Evolutionary conservation across 2,797 vertebrate genomes (phyloP).

Genomic region (Sebastes alutus): DNA sequence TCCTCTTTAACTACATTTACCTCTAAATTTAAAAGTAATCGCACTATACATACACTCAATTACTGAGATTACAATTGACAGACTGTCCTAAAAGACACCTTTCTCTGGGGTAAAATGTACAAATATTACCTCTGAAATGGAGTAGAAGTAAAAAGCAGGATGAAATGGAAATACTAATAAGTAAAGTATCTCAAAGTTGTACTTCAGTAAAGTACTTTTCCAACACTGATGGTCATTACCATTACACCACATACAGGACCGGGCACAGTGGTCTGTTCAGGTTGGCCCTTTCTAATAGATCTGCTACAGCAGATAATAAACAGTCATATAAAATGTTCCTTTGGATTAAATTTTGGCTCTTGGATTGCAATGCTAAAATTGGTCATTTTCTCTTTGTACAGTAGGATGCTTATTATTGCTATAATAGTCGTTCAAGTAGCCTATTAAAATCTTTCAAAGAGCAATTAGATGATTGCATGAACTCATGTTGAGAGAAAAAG

Average conservation of each 20-base stretch:
- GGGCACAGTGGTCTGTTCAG: neutral
- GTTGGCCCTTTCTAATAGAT: neutral
- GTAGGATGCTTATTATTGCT: neutral
- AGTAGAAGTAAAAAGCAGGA: neutral
- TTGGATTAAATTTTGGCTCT: neutral
- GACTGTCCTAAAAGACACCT: neutral
- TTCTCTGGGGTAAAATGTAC: neutral
- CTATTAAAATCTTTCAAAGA: neutral
- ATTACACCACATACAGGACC: too few species aligned
- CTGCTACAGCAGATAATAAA: neutral
- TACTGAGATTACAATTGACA: neutral
- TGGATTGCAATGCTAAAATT: neutral
- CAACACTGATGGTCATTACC: too few species aligned
- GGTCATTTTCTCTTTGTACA: neutral
- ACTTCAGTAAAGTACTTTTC: neutral
- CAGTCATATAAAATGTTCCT: neutral
- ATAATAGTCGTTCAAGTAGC: neutral
- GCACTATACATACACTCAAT: neutral
- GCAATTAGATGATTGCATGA: constrained; percentile 7
- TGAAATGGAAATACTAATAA: neutral
- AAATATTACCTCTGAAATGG: neutral
- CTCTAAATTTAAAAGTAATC: neutral
- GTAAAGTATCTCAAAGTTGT: neutral
- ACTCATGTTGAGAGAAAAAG: constrained; percentile 3
- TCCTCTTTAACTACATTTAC: too few species aligned